Evolutionary conservation across 2,888 invertebrate genomes (phyloP), one percentile per base, ranked within the genome.

Genomic region (Tuta absoluta): DNA sequence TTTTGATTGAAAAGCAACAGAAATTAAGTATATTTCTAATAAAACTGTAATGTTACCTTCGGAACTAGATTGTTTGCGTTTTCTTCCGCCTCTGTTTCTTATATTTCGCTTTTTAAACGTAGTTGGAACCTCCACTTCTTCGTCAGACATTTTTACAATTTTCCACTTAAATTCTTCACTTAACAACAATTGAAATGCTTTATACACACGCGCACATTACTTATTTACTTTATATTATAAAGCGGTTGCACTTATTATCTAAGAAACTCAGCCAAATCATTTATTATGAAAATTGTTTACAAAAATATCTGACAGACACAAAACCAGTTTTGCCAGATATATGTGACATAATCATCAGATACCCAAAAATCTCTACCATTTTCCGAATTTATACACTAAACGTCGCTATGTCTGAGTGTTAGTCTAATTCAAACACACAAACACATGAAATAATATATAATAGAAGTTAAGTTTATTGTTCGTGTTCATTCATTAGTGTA

Each of bases 21-120:
- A 19, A 14, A 48, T n/a, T 37, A 3, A 51, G 57, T 17, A 49
- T 24, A 28, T 41, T 28, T 37, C 8, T 17, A 19, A 21, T 57
- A 8, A 53, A 19, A 53, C 38, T 56, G 66, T 23, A 48, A 51
- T 23, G 65, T 74, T 79, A 84, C 82, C 84, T 85, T 92, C 93
- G 11, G 93, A 93, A 69, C 93, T 93, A 0, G 93, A 93, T 28
- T 89, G 80, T 78, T 94, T 93, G 17, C 95, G 92, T 82, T 94
- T 94, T 59, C 95, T 87, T 0, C 92, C 92, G 5, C 93, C 93
- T 73, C 86, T 93, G 60, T 92, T 93, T 67, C 92, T 93, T 2
- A 94, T 82, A 76, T 87, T 94, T 4, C 95, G 92, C 77, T 94
- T 95, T 80, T 95, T 95, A 78, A 96, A 96, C 14, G 85, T 85